Evolutionary conservation across 1,140 invertebrate species (phyloP).

Genomic region (Atopsyche davidsoni): DNA sequence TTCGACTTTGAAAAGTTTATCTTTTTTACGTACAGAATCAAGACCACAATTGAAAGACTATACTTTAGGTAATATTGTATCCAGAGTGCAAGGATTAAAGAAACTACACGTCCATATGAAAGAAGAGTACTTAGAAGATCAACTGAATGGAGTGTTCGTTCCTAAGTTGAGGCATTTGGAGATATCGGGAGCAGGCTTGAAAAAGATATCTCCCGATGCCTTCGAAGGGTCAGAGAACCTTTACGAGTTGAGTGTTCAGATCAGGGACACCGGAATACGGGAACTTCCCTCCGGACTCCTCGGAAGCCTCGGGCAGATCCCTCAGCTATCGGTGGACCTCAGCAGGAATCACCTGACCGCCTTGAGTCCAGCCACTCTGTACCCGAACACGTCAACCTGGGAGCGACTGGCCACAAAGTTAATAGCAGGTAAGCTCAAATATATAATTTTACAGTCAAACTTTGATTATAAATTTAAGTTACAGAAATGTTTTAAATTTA

Average conservation of each 20-base stretch:
- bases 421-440: constrained; percentile 57
- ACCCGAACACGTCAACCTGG: constrained; percentile 76
- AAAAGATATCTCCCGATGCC: constrained; percentile 62
- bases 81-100: constrained; percentile 52
- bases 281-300: constrained; percentile 73
- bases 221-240: constrained; percentile 58
- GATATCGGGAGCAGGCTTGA: constrained; percentile 67
- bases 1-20: constrained; percentile 54
- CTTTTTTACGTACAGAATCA: constrained; percentile 57
- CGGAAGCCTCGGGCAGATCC: constrained; percentile 65
- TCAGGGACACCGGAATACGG: constrained; percentile 66
- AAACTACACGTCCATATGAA: constrained; percentile 64
- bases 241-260: constrained; percentile 67
- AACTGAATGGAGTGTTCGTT: constrained; percentile 59
- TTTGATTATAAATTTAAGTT: background rate
- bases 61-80: constrained; percentile 54
- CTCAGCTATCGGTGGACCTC: constrained; percentile 75
- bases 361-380: constrained; percentile 74
- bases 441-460: background rate
- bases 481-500: background rate
- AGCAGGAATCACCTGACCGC: constrained; percentile 74
- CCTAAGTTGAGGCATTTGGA: constrained; percentile 74
- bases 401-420: constrained; percentile 75
- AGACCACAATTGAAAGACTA: constrained; percentile 60
- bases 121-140: constrained; percentile 62